phyloP scores from a whole-genome alignment of 2,113 vertebrate genomes.

The Bufo bufo region DNA sequence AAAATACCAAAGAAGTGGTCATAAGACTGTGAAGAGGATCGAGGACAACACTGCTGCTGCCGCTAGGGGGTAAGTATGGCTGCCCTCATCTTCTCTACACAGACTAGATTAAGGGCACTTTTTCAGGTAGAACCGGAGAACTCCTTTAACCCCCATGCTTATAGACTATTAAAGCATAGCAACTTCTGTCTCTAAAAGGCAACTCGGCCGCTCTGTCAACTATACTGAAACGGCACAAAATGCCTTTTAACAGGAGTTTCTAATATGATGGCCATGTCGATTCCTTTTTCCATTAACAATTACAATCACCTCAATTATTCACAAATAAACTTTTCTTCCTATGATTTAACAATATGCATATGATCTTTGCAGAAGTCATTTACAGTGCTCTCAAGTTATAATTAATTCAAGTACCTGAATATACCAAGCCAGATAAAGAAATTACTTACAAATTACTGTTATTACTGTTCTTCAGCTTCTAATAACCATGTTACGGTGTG shows the following conservation, averaged over 20 bases:
- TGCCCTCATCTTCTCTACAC: no score
- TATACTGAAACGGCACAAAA: no score
- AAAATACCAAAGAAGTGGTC: no score
- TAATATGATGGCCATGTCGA: background rate
- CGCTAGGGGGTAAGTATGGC: no score
- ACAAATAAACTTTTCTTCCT: background rate
- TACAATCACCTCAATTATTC: background rate
- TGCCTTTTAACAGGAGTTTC: background rate
- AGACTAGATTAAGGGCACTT: no score
- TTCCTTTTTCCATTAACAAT: background rate
- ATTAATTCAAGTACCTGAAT: background rate
- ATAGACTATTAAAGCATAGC: background rate
- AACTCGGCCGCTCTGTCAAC: no score
- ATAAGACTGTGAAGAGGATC: no score
- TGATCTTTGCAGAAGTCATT: background rate
- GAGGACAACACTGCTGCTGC: no score
- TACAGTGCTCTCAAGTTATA: conserved; percentile 3
- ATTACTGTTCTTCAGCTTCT: background rate
- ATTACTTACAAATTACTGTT: conserved; percentile 10
- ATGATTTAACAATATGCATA: background rate
- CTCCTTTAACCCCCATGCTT: background rate
- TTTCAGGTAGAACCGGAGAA: no score
- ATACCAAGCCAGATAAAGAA: background rate
- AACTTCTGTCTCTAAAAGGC: no score
- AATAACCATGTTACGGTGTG: background rate